These are phyloP conservation scores for Ibycter americanus DNA, from an alignment of 2,797 vertebrate species.

Conservation along the genomic window DNA sequence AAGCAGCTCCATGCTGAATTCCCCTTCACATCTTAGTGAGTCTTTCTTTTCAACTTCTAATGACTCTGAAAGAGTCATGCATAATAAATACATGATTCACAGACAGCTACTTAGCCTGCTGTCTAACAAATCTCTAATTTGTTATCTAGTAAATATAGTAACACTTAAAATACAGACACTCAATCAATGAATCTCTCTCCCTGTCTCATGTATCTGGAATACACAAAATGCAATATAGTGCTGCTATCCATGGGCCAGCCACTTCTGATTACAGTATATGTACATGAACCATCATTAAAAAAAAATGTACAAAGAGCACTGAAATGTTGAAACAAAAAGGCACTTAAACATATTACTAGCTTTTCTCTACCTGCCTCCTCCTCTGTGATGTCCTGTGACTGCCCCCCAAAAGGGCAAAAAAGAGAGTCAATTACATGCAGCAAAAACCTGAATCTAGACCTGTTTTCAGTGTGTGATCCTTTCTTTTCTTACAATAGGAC, in stretches of 20 bases:
- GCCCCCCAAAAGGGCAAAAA: neutral
- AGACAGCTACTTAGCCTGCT: slow-evolving; percentile 53
- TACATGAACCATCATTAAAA: neutral
- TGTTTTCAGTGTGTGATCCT: neutral
- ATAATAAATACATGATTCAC: slow-evolving; percentile 57
- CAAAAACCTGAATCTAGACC: neutral
- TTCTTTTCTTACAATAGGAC: neutral
- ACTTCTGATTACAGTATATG: neutral
- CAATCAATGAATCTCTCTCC: slow-evolving; percentile 38
- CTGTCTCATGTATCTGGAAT: neutral
- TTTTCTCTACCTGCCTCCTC: neutral
- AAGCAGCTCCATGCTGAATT: neutral
- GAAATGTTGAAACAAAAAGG: neutral
- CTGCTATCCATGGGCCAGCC: neutral
- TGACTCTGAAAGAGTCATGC: slow-evolving; percentile 14
- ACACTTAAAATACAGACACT: slow-evolving; percentile 66
- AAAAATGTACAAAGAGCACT: neutral
- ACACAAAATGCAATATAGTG: neutral
- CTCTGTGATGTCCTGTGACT: neutral
- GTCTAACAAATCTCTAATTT: slow-evolving; percentile 66
- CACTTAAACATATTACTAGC: neutral
- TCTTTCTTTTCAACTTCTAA: slow-evolving; percentile 35
- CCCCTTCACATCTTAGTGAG: neutral
- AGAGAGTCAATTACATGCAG: neutral
- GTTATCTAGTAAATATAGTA: slow-evolving; percentile 63